Evolutionary conservation across 2,113 vertebrate genomes (phyloP).

Genomic region (Spea multiplicata): DNA sequence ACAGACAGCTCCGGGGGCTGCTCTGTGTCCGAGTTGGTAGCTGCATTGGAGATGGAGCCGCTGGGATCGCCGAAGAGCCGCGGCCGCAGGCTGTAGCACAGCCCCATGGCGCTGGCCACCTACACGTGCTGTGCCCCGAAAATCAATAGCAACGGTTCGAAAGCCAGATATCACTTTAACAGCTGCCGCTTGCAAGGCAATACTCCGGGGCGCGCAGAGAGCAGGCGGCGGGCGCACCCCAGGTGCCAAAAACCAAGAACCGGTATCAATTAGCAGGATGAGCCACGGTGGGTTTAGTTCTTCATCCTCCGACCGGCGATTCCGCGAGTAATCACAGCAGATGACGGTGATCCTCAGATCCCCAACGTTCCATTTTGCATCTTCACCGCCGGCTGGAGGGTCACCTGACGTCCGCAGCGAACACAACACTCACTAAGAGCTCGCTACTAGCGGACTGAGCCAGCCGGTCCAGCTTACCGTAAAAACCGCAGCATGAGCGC

Average conservation of each 20-base stretch:
- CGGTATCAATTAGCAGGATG: background rate
- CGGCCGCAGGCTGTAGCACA: constrained; percentile 93
- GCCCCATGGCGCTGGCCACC: constrained; percentile 75
- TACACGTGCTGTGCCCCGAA: constrained; percentile 25
- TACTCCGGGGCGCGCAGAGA: background rate
- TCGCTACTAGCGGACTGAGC: constrained; percentile 46
- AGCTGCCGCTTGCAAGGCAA: background rate
- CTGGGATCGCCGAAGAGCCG: constrained; percentile 84
- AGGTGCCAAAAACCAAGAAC: background rate
- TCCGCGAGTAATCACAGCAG: constrained; percentile 56
- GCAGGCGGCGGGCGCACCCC: constrained; percentile 1
- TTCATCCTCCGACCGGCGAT: constrained; percentile 60
- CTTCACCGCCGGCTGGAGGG: constrained; percentile 56
- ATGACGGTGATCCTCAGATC: constrained; percentile 62
- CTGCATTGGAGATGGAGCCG: constrained; percentile 72
- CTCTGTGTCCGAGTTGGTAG: constrained; percentile 70
- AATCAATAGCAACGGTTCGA: constrained; percentile 25
- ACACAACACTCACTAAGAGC: constrained; percentile 65
- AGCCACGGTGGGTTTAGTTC: constrained; percentile 50
- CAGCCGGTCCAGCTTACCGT: constrained; percentile 48
- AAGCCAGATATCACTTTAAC: background rate
- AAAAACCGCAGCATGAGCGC: background rate
- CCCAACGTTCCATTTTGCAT: constrained; percentile 82
- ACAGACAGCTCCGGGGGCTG: constrained; percentile 58
- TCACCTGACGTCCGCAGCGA: constrained; percentile 2